Conservation (phyloP, 1,140 invertebrate species). For the Drosophila takahashii region DNA sequence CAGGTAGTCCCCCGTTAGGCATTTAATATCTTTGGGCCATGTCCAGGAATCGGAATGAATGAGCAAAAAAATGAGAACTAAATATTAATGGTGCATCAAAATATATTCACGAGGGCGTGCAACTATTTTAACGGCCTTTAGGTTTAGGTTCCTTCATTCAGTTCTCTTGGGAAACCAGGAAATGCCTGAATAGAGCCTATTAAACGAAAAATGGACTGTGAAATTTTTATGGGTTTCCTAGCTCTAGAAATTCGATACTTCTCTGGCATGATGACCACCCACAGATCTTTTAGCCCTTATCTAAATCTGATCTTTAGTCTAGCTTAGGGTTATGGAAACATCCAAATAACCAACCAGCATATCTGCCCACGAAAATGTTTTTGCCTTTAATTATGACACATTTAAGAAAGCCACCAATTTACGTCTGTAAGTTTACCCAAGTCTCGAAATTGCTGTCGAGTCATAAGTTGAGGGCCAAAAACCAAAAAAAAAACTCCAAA, state of each 20-base stretch:
- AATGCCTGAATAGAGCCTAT: conserved; percentile 19
- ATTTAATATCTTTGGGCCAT: conserved; percentile 38
- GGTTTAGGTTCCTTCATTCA: neutral
- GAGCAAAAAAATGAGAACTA: conserved; percentile 2
- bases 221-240: conserved; percentile 11
- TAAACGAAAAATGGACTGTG: conserved; percentile 12
- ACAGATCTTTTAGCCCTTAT: conserved; percentile 10
- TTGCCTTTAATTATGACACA: conserved; percentile 70
- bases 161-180: conserved; percentile 12
- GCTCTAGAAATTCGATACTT: conserved; percentile 30
- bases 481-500: conserved; percentile 44
- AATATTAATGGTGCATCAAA: conserved; percentile 14
- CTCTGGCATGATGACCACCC: conserved; percentile 13
- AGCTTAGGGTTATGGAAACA: conserved; percentile 7
- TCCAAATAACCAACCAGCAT: conserved; percentile 7
- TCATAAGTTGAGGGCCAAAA: conserved; percentile 41
- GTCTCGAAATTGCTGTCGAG: conserved; percentile 52
- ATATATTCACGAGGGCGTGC: conserved; percentile 33
- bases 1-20: conserved; percentile 35
- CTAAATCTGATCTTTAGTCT: conserved; percentile 35
- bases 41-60: conserved; percentile 37
- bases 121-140: conserved; percentile 45
- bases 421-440: conserved; percentile 37
- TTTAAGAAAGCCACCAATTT: conserved; percentile 63
- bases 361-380: conserved; percentile 28